Evolutionary conservation across 2,113 vertebrate species (phyloP), one percentile per base, ranked within the genome.

Genomic region (Oncorhynchus nerka): DNA sequence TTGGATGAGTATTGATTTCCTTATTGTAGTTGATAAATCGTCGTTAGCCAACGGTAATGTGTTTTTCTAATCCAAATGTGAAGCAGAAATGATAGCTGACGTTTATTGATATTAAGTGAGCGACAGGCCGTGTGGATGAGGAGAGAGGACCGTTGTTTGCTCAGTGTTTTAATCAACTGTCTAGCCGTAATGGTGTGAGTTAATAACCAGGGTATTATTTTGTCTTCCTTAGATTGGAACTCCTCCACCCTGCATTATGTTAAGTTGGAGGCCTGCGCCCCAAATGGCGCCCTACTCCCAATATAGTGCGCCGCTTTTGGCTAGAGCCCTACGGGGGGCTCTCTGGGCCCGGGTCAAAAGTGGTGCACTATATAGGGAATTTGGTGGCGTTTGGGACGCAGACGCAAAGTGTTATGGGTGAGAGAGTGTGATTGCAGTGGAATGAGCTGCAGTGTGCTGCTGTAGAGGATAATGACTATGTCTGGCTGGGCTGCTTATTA

Each of bases 1-100:
- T 85, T 81, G 88, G 85, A 75, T 26, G 68, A 73, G 70, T 82
- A 84, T 88, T 84, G 88, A 90, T 86, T 89, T 77, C 65, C 81
- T 75, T 79, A 20, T 70, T 66, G 71, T 55, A 70, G 70, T 83
- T 90, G 84, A 89, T 86, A 73, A 81, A 89, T 84, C 70, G 82
- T 75, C 34, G 49, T 76, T 70, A 79, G 55, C 39, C 64, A 74
- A 74, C 9, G 30, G 45, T 72, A 68, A 76, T 71, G 70, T 77
- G 79, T 67, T 74, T 76, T 80, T 71, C 4, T 55, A 55, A 55
- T 55, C 70, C 24, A 66, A 70, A 48, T 85, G 75, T 73, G 67
- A 77, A 82, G n/a, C 59, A 68, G 74, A 76, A 66, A 80, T 45
- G 74, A 67, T 11, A 48, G 34, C 68, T 48, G 51, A 55, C 4